Evolutionary conservation across 2,888 invertebrate genomes (phyloP).

Genomic region (Metacarcinus magister): DNA sequence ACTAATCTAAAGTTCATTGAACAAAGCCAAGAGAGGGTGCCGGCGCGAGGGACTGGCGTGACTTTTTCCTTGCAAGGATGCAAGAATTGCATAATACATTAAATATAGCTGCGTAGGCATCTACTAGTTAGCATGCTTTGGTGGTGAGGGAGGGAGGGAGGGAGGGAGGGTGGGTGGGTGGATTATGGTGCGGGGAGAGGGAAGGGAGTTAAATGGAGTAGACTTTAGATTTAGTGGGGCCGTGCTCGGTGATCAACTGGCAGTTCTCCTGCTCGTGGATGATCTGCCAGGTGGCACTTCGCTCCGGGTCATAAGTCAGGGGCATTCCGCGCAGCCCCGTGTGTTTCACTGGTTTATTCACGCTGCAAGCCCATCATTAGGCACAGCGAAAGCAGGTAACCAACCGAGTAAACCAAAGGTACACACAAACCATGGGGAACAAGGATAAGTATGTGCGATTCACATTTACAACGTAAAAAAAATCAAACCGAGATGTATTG

Average conservation of each 20-base stretch:
- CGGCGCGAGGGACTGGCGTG: conserved; percentile 65
- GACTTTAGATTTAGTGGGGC: conserved; percentile 82
- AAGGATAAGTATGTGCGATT: conserved; percentile 37
- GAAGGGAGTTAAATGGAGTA: conserved; percentile 81
- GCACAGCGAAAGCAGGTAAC: conserved; percentile 26
- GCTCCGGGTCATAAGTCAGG: conserved; percentile 81
- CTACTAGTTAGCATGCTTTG: conserved; percentile 51
- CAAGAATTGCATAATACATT: conserved; percentile 53
- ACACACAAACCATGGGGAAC: not conserved
- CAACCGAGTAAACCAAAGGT: not conserved
- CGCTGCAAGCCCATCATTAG: conserved; percentile 66
- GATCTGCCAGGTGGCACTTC: conserved; percentile 82
- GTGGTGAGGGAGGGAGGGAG: not conserved
- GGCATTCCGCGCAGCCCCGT: conserved; percentile 79
- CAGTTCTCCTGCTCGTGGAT: conserved; percentile 82
- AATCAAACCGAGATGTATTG: conserved; percentile 18
- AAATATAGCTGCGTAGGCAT: conserved; percentile 46
- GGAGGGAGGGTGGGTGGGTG: not conserved
- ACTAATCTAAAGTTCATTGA: conserved; percentile 28
- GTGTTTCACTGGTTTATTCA: conserved; percentile 81
- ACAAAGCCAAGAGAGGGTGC: conserved; percentile 23
- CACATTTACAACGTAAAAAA: conserved; percentile 39
- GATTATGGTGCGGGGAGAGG: not conserved
- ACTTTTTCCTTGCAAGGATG: not conserved
- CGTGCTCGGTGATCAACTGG: conserved; percentile 82